phyloP scores from a whole-genome alignment of 1,140 invertebrate genomes.

The Penaeus indicus region DNA sequence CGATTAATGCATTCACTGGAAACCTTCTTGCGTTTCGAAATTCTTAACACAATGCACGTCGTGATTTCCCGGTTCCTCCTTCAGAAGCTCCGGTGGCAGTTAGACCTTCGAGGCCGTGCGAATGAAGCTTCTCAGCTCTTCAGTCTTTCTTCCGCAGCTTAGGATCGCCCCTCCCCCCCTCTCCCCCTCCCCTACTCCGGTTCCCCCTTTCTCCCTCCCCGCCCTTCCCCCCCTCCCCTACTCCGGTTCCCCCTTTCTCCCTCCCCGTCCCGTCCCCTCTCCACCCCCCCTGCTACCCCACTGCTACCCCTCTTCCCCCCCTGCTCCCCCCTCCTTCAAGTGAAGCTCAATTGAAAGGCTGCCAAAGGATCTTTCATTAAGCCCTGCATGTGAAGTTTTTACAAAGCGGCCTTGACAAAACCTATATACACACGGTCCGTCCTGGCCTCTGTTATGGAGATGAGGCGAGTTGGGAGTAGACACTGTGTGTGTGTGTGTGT shows the following conservation, averaged over 20 bases:
- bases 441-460: slow-evolving; percentile 60
- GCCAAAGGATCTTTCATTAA: slow-evolving; percentile 62
- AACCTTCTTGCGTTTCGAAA: too few relatives aligned
- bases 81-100: too few relatives aligned
- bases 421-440: slow-evolving; percentile 60
- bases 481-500: slow-evolving; percentile 23
- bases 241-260: not conserved
- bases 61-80: not conserved
- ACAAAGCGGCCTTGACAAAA: slow-evolving; percentile 56
- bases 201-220: not conserved
- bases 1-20: too few relatives aligned
- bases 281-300: too few relatives aligned
- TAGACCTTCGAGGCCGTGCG: too few relatives aligned
- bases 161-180: too few relatives aligned
- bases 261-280: not conserved
- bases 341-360: slow-evolving; percentile 51
- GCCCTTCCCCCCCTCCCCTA: not conserved
- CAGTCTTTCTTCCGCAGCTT: too few relatives aligned
- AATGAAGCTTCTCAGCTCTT: too few relatives aligned
- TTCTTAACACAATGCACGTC: too few relatives aligned
- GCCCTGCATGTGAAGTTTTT: slow-evolving; percentile 62
- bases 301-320: not conserved
- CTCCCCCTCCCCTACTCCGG: too few relatives aligned
- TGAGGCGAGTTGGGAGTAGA: slow-evolving; percentile 36
- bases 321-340: slow-evolving; percentile 6